Percentiles rank a stretch among this genome's conserved stretches.
Conservation (phyloP, 2,113 vertebrate genomes). For the Clarias batrachus region DNA sequence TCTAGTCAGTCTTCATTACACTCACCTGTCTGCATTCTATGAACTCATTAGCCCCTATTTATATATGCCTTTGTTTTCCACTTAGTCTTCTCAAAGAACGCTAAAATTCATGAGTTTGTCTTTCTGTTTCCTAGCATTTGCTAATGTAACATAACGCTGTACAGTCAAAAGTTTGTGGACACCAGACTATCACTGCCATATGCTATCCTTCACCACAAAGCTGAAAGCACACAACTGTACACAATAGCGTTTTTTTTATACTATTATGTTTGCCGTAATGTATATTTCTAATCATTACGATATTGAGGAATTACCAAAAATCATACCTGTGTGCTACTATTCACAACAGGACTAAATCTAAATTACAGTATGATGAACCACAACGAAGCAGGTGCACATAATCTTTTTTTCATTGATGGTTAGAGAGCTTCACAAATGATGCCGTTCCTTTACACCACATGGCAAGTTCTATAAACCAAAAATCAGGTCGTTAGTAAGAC, state of each 20-base stretch:
- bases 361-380: background rate
- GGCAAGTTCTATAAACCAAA: constrained; percentile 35
- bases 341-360: background rate
- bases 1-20: constrained; percentile 27
- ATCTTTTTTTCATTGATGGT: background rate
- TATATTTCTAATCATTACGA: background rate
- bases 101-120: background rate
- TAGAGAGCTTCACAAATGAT: background rate
- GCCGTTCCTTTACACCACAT: constrained; percentile 22
- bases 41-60: constrained; percentile 6
- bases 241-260: background rate
- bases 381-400: background rate
- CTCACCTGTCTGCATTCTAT: constrained; percentile 8
- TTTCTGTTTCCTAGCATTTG: background rate
- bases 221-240: background rate
- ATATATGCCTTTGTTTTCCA: background rate
- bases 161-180: background rate
- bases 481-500: constrained; percentile 47
- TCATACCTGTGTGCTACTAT: background rate
- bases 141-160: background rate
- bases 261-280: background rate
- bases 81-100: background rate
- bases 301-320: background rate
- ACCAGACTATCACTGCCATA: background rate
- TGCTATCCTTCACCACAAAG: background rate